Evolutionary conservation across 37 sponge, comb jelly and placozoan genomes (phyloP).

Genomic region (Diacarnus erythraeanus): DNA sequence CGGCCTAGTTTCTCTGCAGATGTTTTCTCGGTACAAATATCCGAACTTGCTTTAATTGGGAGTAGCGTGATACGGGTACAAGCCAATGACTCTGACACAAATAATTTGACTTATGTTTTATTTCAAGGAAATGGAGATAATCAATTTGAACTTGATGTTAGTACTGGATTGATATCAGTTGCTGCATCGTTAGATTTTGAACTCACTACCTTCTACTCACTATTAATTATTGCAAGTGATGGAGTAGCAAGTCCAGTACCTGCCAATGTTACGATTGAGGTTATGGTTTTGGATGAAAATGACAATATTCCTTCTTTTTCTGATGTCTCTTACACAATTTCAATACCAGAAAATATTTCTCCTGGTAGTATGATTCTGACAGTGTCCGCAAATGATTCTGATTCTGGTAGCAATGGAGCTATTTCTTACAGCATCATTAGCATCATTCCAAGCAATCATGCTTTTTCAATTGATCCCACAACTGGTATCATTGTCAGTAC

Average conservation of each 20-base stretch:
- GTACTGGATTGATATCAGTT: slow-evolving; percentile 12
- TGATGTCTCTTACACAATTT: neutral
- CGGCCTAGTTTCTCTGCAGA: slow-evolving; percentile 35
- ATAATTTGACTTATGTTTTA: slow-evolving; percentile 27
- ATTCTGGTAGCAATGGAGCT: slow-evolving; percentile 26
- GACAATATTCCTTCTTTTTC: slow-evolving; percentile 76
- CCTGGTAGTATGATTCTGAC: slow-evolving; percentile 6
- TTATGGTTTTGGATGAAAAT: slow-evolving; percentile 68
- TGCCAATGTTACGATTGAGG: slow-evolving; percentile 27
- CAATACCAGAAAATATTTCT: slow-evolving; percentile 31
- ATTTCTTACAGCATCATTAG: slow-evolving; percentile 37
- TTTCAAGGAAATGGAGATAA: neutral
- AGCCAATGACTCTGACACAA: slow-evolving; percentile 49
- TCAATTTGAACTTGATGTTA: slow-evolving; percentile 29
- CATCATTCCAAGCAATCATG: neutral
- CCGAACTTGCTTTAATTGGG: slow-evolving; percentile 23
- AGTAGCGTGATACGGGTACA: slow-evolving; percentile 16
- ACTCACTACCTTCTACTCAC: neutral
- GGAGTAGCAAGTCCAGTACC: slow-evolving; percentile 30
- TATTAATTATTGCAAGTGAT: slow-evolving; percentile 55
- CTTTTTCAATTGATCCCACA: slow-evolving; percentile 18
- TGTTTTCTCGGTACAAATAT: slow-evolving; percentile 2
- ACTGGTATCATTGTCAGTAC: slow-evolving; percentile 24
- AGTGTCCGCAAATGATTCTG: slow-evolving; percentile 25
- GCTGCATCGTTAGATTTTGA: slow-evolving; percentile 49